Base-by-base conservation (phyloP, 2,113 vertebrate genomes). In the Panurus biarmicus region DNA sequence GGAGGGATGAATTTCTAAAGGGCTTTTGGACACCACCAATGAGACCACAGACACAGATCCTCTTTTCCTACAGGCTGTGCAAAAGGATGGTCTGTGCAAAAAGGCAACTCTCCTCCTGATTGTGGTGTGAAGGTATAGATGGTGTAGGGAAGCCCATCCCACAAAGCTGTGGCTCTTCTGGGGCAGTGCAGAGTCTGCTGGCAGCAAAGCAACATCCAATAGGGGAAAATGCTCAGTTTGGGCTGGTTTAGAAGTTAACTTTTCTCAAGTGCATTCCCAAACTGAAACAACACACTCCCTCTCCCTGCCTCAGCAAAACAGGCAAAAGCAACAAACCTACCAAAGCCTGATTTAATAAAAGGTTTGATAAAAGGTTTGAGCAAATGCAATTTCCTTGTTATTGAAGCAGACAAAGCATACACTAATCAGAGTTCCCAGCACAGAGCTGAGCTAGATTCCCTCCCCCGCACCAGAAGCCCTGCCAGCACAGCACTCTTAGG, bases 381-480 rank as follows among this genome's bases (percentile, higher is more conserved):
- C 57, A 95, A 78, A 89, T 79, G 77, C 66, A 31, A 25, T 91
- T 93, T 91, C 67, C 87, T 72, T 85, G 81, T 89, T 85, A 5
- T 3, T 31, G 77, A 14, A 82, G 61, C 60, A 77, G 71, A 82
- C 0, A 14, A 75, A 36, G 65, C 8, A 0, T 48, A 47, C 5
- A 4, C 61, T 89, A 24, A 89, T 66, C 5, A 1, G 45, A 76
- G 35, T 29, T 76, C 42, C 14, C 48, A 64, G 76, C 58, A 45
- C 69, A 18, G 61, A 64, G 22, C 40, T 35, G 51, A 71, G 51
- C 56, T 45, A 15, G 3, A 6, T 11, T 45, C 56, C 75, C 42
- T 73, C n/a, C 23, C 35, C 48, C 36, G 65, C 73, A 60, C 16
- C 80, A 51, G 72, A 7, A 84, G 69, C 66, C 16, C 45, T 29